Evolutionary conservation across 1,140 invertebrate species (phyloP), one percentile per base, ranked within the genome.

Genomic region (Choristoneura fumiferana): DNA sequence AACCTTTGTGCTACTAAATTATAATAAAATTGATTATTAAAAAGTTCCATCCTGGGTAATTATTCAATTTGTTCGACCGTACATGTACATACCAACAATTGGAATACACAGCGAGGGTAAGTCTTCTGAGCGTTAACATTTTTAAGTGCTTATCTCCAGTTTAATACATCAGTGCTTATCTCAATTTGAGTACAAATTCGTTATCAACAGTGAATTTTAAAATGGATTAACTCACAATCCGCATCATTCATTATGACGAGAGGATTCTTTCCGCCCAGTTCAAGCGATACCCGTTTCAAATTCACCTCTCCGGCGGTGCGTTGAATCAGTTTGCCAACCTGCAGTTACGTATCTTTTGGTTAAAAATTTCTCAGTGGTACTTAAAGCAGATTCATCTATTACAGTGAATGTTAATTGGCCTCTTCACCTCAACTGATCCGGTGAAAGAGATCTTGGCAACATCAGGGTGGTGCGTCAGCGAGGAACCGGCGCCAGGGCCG

Each of bases 241-340:
- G 91, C 92, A 89, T 95, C 94, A 59, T 92, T 90, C 80, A 93
- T 94, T 14, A 96, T 91, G 33, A 95, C 90, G 8, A 93, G 73
- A n/a, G 95, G 94, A 79, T 92, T 94, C 73, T 96, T 95, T 34
- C 95, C 95, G 29, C 95, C 94, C 8, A 95, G 88, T 82, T 95
- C 95, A 6, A 96, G 78, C 12, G 92, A 93, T 0, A 95, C 91
- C 37, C 93, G 84, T 70, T 95, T 95, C 52, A 95, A 75, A 72
- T 95, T 95, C 13, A 89, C 91, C 8, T 88, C 82, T 1, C 91
- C 94, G 14, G 94, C 92, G 35, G 92, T 92, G 71, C 91, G 82
- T 80, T 93, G 89, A 35, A 96, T 93, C n/a, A 93, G 62, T 64
- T 92, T 90, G 1, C 95, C 95, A 93, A 68, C 97, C 57, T 96